A percentile compares a stretch with the other conserved stretches of the same genome.
Conservation (phyloP, 92 coral and sea anemone species). For the Galaxea fascicularis region DNA sequence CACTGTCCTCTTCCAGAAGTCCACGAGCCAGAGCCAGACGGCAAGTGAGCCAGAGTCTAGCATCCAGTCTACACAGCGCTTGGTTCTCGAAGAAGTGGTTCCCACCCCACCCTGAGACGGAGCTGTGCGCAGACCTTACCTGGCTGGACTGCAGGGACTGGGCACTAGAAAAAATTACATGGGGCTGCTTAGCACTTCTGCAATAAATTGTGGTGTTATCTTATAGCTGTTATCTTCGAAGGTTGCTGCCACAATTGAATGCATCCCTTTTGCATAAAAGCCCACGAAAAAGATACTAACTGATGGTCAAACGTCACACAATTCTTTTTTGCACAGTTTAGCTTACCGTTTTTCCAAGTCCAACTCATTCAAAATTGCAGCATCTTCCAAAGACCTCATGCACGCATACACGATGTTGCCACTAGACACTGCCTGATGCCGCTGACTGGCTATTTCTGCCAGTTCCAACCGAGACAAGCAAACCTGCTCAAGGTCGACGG, state of each 20-base stretch:
- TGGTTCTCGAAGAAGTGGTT: conserved; percentile 77
- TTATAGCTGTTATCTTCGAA: too few relatives aligned
- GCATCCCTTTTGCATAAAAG: too few relatives aligned
- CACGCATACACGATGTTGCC: conserved; percentile 83
- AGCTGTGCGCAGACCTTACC: conserved; percentile 58
- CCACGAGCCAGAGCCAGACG: conserved; percentile 87
- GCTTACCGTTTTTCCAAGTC: conserved; percentile 83
- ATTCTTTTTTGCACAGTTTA: neutral
- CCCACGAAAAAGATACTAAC: too few relatives aligned
- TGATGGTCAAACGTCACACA: neutral
- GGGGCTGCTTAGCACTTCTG: neutral
- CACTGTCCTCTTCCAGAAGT: conserved; percentile 88
- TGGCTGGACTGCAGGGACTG: conserved; percentile 63
- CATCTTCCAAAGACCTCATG: conserved; percentile 96
- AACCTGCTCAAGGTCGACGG: conserved; percentile 83
- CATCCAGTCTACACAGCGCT: conserved; percentile 86
- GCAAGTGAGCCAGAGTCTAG: conserved; percentile 93
- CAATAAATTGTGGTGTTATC: too few relatives aligned
- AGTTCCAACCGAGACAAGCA: conserved; percentile 79
- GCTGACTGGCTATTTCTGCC: conserved; percentile 77
- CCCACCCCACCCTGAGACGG: conserved; percentile 33
- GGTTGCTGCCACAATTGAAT: too few relatives aligned
- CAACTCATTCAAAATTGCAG: conserved; percentile 85
- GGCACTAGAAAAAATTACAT: conserved; percentile 3
- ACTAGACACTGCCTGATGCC: conserved; percentile 82